phyloP scores from a whole-genome alignment of 2,888 invertebrate genomes.

The Metellina segmentata region DNA sequence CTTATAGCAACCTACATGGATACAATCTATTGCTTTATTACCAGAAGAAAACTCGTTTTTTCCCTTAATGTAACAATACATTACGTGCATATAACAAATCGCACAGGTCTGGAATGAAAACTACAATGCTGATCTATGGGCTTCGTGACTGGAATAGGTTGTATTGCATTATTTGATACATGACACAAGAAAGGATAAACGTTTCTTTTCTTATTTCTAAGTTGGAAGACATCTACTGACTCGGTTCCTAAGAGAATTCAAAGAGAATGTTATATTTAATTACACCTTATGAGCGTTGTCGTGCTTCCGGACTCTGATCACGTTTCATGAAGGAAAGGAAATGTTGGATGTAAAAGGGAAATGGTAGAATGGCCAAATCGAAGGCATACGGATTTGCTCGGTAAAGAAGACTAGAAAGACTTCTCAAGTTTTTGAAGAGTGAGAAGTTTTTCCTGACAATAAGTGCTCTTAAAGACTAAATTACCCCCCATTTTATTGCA shows the following conservation, averaged over 20 bases:
- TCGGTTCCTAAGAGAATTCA: conserved; percentile 45
- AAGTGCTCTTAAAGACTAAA: no score
- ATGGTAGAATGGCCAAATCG: conserved; percentile 45
- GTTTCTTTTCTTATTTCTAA: conserved; percentile 51
- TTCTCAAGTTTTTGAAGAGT: no score
- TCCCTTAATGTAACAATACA: no score
- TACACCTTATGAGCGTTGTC: conserved; percentile 55
- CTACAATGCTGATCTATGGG: background rate
- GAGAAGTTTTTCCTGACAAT: no score
- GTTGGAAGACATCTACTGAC: conserved; percentile 53
- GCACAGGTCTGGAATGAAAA: background rate
- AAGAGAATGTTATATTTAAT: conserved; percentile 70
- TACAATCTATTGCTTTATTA: no score
- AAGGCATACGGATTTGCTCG: conserved; percentile 40
- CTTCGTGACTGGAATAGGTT: conserved; percentile 57
- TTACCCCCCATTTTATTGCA: no score
- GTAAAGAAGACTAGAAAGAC: conserved; percentile 3
- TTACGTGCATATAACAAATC: background rate
- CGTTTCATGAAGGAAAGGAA: conserved; percentile 55
- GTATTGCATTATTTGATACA: conserved; percentile 58
- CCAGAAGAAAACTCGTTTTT: no score
- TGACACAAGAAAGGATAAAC: conserved; percentile 44
- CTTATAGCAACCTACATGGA: no score
- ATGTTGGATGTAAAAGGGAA: conserved; percentile 34
- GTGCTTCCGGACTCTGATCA: conserved; percentile 50